phyloP scores from a whole-genome alignment of 2,113 vertebrate species.

The Ictidomys tridecemlineatus region DNA sequence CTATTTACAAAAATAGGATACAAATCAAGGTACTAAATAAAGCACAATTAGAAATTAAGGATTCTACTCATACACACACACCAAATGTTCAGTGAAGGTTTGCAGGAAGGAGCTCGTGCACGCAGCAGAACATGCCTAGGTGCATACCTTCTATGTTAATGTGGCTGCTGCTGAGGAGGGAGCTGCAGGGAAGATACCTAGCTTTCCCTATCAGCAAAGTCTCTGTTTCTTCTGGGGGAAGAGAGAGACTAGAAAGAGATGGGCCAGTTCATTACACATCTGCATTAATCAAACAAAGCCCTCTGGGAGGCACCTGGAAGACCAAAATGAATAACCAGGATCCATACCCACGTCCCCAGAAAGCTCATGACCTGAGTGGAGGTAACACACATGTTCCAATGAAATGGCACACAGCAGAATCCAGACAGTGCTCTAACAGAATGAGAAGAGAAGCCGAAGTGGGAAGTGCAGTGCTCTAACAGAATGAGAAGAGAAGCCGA shows the following conservation, averaged over 20 bases:
- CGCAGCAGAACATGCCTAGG: not conserved
- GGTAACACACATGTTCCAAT: not conserved
- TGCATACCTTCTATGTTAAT: not conserved
- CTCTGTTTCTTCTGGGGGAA: not conserved
- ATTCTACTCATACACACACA: not conserved
- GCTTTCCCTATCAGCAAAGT: not conserved
- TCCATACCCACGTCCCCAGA: not conserved
- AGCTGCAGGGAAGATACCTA: not conserved
- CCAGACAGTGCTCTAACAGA: not conserved
- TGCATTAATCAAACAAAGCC: not conserved
- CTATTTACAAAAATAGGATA: constrained; percentile 14
- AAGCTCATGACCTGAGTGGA: not conserved
- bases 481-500: not conserved
- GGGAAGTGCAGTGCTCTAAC: not conserved
- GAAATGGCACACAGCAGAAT: not conserved
- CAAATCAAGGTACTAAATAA: not conserved
- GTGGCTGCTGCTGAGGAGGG: not conserved
- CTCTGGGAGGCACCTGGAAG: not conserved
- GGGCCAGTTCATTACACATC: not conserved
- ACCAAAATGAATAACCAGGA: constrained; percentile 40
- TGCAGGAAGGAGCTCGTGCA: too few relatives aligned
- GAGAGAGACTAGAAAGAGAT: not conserved
- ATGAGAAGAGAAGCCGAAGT: not conserved
- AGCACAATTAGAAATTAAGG: not conserved
- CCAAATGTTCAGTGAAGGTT: not conserved